These are phyloP conservation scores for Alexandromys fortis DNA, from an alignment of 2,113 vertebrate genomes.

Conservation along the genomic window DNA sequence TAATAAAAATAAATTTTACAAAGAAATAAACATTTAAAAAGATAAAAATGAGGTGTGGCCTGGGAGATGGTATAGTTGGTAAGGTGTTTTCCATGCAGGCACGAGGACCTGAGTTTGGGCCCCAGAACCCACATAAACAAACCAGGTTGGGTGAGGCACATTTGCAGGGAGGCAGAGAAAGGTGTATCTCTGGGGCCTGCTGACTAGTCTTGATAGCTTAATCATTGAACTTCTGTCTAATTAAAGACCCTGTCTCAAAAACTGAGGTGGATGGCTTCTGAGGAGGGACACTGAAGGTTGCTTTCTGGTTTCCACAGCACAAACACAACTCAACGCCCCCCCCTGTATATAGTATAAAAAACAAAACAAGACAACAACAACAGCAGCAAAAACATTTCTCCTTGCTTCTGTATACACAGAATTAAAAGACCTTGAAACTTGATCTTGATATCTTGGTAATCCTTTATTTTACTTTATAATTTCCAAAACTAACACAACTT, in stretches of 20 bases:
- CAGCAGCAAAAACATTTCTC: background rate
- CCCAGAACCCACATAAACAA: background rate
- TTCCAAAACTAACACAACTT: background rate
- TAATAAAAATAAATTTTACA: background rate
- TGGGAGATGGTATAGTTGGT: background rate
- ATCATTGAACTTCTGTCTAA: background rate
- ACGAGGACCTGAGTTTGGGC: background rate
- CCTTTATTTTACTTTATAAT: background rate
- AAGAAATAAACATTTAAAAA: background rate
- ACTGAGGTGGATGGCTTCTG: background rate
- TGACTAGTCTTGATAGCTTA: background rate
- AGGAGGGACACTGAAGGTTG: background rate
- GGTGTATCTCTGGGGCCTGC: background rate
- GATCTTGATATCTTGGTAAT: background rate
- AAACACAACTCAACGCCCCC: background rate
- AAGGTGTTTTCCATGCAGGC: no score
- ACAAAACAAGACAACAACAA: background rate
- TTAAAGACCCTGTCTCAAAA: background rate
- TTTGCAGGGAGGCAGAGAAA: background rate
- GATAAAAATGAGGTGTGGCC: background rate
- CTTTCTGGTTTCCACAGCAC: background rate
- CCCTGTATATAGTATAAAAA: background rate
- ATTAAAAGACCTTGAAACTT: background rate
- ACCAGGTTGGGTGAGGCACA: background rate
- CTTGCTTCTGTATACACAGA: background rate